Conservation (phyloP, 2,113 vertebrate species). For the Callionymus lyra region DNA sequence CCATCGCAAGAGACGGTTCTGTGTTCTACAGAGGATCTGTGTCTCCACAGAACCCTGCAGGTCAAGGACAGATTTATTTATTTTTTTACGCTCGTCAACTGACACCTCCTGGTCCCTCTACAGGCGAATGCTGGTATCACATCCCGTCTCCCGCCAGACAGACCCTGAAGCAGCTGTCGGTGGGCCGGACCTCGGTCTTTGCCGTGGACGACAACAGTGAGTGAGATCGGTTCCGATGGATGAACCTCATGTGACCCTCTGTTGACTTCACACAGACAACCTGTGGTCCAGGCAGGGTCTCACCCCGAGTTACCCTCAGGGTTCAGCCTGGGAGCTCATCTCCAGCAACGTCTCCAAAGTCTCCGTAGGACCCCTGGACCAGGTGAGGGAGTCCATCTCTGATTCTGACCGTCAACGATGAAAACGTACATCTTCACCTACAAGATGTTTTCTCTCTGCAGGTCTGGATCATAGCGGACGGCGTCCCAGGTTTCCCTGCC, state of each 20-base stretch:
- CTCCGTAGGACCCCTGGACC: slow-evolving; percentile 88
- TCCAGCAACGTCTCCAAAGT: slow-evolving; percentile 87
- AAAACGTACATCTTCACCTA: neutral
- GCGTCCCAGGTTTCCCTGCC: slow-evolving; percentile 79
- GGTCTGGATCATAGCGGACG: slow-evolving; percentile 92
- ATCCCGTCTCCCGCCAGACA: slow-evolving; percentile 84
- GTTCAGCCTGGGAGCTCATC: slow-evolving; percentile 85
- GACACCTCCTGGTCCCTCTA: neutral
- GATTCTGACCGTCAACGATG: no score
- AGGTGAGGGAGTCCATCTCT: slow-evolving; percentile 73
- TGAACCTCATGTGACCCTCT: neutral
- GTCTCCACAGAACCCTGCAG: slow-evolving; percentile 80
- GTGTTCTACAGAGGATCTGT: slow-evolving; percentile 92
- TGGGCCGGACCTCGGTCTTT: slow-evolving; percentile 85
- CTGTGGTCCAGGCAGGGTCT: slow-evolving; percentile 90
- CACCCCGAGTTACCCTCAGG: slow-evolving; percentile 91
- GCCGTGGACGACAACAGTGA: slow-evolving; percentile 86
- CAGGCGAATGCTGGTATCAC: slow-evolving; percentile 96
- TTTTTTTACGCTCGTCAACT: neutral
- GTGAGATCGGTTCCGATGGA: slow-evolving; percentile 7
- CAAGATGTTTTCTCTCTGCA: slow-evolving; percentile 34
- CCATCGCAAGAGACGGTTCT: slow-evolving; percentile 84
- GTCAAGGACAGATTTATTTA: slow-evolving; percentile 48
- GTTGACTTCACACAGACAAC: slow-evolving; percentile 62
- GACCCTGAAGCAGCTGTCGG: slow-evolving; percentile 84